Percentiles rank a stretch among this genome's conserved stretches.
Conservation (phyloP, 2,888 invertebrate species). For the Microctonus aethiopoides region DNA sequence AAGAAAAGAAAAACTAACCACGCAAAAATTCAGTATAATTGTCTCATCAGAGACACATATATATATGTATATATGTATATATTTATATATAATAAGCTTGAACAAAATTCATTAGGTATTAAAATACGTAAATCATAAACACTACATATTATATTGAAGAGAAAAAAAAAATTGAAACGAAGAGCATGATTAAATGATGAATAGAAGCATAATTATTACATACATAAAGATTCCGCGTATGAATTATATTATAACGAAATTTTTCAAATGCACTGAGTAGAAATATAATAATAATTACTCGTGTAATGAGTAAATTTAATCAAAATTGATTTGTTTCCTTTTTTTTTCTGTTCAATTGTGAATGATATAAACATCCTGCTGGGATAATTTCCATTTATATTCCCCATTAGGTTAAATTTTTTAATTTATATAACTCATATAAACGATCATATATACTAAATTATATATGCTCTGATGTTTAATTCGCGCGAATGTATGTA, state of each 20-base stretch:
- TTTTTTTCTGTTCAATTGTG: not conserved
- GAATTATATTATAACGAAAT: constrained; percentile 1
- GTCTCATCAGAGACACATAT: not conserved
- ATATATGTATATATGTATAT: not conserved
- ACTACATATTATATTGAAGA: not conserved
- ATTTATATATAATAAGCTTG: not conserved
- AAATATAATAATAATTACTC: not conserved
- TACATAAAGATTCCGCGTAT: constrained; percentile 5
- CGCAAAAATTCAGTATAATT: not conserved
- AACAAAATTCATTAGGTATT: not conserved
- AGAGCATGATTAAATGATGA: constrained; percentile 18
- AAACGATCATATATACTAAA: not conserved
- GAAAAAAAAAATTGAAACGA: constrained; percentile 14
- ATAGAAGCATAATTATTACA: constrained; percentile 14
- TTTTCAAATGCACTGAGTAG: not conserved
- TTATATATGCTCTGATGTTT: too few species aligned
- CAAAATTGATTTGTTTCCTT: not conserved
- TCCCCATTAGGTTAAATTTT: not conserved
- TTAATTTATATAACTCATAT: not conserved
- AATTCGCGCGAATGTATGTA: not conserved
- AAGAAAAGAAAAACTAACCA: not conserved
- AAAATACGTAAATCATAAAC: not conserved
- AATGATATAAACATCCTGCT: not conserved
- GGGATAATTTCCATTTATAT: not conserved
- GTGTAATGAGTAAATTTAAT: not conserved